Evolutionary conservation across 2,113 vertebrate genomes (phyloP).

Genomic region (Microtus richardsoni): DNA sequence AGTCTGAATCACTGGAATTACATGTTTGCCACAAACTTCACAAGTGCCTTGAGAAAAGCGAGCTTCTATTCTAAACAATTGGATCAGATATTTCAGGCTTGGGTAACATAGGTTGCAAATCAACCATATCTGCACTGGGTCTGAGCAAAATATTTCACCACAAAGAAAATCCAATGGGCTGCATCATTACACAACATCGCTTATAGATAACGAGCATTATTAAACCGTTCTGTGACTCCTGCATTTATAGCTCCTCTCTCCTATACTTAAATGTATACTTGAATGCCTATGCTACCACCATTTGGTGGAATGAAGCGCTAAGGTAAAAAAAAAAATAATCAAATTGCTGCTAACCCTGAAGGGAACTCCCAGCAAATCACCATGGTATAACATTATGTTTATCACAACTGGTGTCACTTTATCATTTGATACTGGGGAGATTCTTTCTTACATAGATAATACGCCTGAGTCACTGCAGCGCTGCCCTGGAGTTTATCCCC

Average conservation of each 20-base stretch:
- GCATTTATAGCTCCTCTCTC: slow-evolving; percentile 24
- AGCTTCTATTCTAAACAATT: slow-evolving; percentile 12
- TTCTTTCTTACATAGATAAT: not conserved
- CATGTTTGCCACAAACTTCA: slow-evolving; percentile 8
- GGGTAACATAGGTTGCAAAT: not conserved
- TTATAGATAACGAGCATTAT: slow-evolving; percentile 28
- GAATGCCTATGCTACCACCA: not conserved
- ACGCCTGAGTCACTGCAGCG: not conserved
- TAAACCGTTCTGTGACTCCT: not conserved
- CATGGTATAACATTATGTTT: not conserved
- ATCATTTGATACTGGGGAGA: not conserved
- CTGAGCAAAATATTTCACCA: not conserved
- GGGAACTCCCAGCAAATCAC: not conserved
- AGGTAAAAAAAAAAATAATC: not conserved
- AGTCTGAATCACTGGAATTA: slow-evolving; percentile 57
- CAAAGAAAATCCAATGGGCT: not conserved
- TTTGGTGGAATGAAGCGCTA: not conserved
- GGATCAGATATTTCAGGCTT: not conserved
- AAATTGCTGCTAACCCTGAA: not conserved
- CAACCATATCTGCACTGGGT: not conserved
- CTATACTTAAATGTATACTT: not conserved
- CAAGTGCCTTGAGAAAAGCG: slow-evolving; percentile 12
- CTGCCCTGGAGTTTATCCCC: accelerated
- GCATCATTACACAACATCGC: not conserved
- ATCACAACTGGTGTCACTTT: slow-evolving; percentile 20